phyloP scores from a whole-genome alignment of 2,888 invertebrate genomes.

The Dione juno region DNA sequence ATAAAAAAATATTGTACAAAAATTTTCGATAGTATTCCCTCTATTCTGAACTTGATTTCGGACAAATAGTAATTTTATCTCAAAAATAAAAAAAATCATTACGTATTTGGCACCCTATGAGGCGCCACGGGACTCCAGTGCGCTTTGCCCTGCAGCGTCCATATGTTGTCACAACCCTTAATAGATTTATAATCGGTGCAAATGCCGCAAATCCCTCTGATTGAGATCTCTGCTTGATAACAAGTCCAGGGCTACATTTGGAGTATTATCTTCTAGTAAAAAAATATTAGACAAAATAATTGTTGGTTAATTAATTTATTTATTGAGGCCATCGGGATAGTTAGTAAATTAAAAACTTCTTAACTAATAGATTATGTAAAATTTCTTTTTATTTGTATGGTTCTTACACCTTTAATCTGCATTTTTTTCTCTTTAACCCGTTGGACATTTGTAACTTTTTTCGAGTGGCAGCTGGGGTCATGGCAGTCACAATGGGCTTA shows the following conservation, averaged over 20 bases:
- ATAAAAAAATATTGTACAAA: neutral
- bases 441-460: conserved; percentile 54
- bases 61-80: conserved; percentile 44
- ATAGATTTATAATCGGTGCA: conserved; percentile 73
- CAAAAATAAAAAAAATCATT: conserved; percentile 50
- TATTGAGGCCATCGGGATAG: too few species aligned
- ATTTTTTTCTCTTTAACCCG: conserved; percentile 43
- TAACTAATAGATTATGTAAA: too few species aligned
- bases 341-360: too few species aligned
- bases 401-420: neutral
- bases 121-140: conserved; percentile 61
- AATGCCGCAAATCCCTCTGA: conserved; percentile 72
- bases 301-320: too few species aligned
- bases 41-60: conserved; percentile 9
- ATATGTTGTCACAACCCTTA: conserved; percentile 70
- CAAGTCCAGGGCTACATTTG: conserved; percentile 12
- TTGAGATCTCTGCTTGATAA: conserved; percentile 59
- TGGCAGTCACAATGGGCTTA: conserved; percentile 70
- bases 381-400: too few species aligned
- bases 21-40: neutral
- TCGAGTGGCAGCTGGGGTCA: conserved; percentile 67
- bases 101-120: conserved; percentile 48
- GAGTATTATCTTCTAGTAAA: neutral
- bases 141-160: conserved; percentile 59
- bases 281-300: too few species aligned